Evolutionary conservation across 2,797 vertebrate species (phyloP), one percentile per base, ranked within the genome.

Genomic region (Pantherophis alleghaniensis): DNA sequence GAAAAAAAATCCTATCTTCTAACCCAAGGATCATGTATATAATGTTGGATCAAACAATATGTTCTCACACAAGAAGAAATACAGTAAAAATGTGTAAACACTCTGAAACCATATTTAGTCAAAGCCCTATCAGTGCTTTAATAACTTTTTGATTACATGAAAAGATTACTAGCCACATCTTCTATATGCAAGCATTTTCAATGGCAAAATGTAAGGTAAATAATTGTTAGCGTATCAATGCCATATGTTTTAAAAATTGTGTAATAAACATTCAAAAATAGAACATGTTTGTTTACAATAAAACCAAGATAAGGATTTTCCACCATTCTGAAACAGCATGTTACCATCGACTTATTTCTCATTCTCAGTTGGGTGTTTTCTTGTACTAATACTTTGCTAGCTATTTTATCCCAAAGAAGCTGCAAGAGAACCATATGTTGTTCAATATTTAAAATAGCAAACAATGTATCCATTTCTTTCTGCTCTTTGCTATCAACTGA

Each of bases 331-430:
- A 94, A 97, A 93, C 86, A 89, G 12, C 93, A 96, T 90, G 95
- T 97, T 96, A 94, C 55, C 74, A 96, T 95, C 96, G 95, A 93
- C 95, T 96, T 74, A 91, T 94, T 96, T 96, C 96, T 96, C 37
- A 83, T 95, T 96, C 95, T 93, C 93, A 96, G 89, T 94, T 88
- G 94, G 95, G 90, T 96, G 91, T 91, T 90, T 92, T 86, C 83
- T 93, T 93, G 86, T 94, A 92, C 53, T 88, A 96, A 94, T 1
- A 22, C 92, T 93, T 94, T 96, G 93, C 92, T 96, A 92, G 94
- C 89, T 93, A 51, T 89, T 91, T 95, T 91, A 93, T 69, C 90
- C 91, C 87, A 87, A 89, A 90, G 94, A 94, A 95, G 94, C 92
- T 92, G 93, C 94, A 61, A 88, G 88, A 97, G 94, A 95, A 14